Evolutionary conservation across 1,140 invertebrate species (phyloP).

Genomic region (Brachionus asplanchnoidis): DNA sequence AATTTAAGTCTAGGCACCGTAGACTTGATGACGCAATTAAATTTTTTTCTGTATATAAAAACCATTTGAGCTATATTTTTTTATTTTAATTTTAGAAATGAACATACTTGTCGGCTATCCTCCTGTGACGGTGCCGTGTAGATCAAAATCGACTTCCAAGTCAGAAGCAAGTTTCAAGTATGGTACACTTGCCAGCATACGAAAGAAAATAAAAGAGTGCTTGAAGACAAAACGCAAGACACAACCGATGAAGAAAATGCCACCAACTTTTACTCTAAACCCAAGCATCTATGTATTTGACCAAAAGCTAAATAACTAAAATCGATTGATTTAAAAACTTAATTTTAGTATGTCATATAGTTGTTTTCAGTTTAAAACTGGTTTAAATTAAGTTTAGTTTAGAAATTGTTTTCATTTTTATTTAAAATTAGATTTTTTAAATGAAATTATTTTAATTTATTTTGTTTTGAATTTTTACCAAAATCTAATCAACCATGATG

Average conservation of each 20-base stretch:
- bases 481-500: no score
- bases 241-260: not conserved
- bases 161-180: not conserved
- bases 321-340: not conserved
- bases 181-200: not conserved
- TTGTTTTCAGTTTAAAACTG: not conserved
- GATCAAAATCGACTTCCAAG: not conserved
- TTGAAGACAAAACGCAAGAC: not conserved
- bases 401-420: not conserved
- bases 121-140: not conserved
- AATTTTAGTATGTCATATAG: not conserved
- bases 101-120: not conserved
- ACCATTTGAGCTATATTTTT: not conserved
- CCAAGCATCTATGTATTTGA: not conserved
- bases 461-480: not conserved
- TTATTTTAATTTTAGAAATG: not conserved
- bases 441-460: not conserved
- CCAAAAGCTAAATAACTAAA: not conserved
- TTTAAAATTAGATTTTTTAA: not conserved
- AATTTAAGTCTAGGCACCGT: not conserved
- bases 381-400: not conserved
- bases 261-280: not conserved
- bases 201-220: not conserved
- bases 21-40: not conserved
- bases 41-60: not conserved